phyloP scores from a whole-genome alignment of 2,113 vertebrate genomes.

The Polypterus bichir region DNA sequence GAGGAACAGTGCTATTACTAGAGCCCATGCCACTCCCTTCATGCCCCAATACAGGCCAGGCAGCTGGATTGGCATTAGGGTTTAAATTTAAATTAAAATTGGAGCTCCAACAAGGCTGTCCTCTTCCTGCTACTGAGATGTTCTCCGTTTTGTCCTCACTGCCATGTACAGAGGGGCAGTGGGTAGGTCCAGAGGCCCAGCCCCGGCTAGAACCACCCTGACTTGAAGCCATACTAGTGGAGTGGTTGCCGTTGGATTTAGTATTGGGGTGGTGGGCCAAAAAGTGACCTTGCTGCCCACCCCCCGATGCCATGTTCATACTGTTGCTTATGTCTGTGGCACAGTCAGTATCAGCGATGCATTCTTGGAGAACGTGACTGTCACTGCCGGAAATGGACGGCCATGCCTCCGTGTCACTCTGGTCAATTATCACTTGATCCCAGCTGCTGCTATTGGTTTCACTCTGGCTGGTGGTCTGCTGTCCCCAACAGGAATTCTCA shows the following conservation, averaged over 20 bases:
- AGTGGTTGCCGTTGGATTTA: constrained; percentile 72
- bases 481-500: constrained; percentile 80
- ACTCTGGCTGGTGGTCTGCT: constrained; percentile 65
- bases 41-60: constrained; percentile 92
- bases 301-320: constrained; percentile 88
- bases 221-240: constrained; percentile 50
- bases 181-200: constrained; percentile 67
- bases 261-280: constrained; percentile 62
- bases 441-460: constrained; percentile 61
- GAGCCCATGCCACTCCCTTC: constrained; percentile 69
- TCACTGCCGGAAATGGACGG: constrained; percentile 61
- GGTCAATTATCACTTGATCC: constrained; percentile 79
- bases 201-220: constrained; percentile 59
- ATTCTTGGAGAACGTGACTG: constrained; percentile 70
- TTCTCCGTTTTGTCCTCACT: constrained; percentile 77
- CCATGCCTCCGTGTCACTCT: constrained; percentile 77
- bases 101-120: constrained; percentile 78
- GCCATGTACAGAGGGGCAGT: constrained; percentile 59
- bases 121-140: constrained; percentile 71
- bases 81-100: constrained; percentile 93
- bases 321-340: constrained; percentile 60
- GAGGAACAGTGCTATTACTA: constrained; percentile 45
- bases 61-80: constrained; percentile 92
- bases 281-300: constrained; percentile 80
- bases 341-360: constrained; percentile 69